Evolutionary conservation across 2,888 invertebrate genomes (phyloP), one percentile per base, ranked within the genome.

Genomic region (Eupeodes luniger): DNA sequence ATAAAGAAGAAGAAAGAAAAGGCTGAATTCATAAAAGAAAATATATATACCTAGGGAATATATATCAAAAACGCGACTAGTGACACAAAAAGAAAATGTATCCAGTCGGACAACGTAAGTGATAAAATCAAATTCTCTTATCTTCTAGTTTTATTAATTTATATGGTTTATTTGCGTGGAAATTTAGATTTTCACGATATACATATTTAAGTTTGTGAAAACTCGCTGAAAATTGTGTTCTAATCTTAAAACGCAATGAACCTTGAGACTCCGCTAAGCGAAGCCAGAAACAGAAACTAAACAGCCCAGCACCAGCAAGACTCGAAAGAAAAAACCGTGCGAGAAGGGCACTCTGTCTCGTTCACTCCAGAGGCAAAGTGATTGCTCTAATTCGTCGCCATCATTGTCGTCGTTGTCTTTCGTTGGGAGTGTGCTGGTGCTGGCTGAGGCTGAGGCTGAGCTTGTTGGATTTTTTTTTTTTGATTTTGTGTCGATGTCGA

Each of bases 21-120:
- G 86, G 89, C 84, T 87, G 81, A 70, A 75, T 62, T 51, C 62
- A 75, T 75, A 91, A 91, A 90, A 92, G 93, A 93, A 92, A 93
- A 93, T 88, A 90, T 90, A 89, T 90, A 70, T 70, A 70, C 40
- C 70, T 70, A 90, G 89, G 89, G 86, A 90, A 90, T 66, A 55
- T 53, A 69, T 70, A 70, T 70, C 70, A 91, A 85, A 90, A 90
- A 83, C 83, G 84, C 82, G 78, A 81, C 84, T 89, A 82, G 81
- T 86, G 88, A 90, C 88, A 91, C 90, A 90, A 79, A 89, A 89
- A 83, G 91, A 94, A 93, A 93, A 96, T 96, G 96, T 95, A 95
- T 94, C 95, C 95, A 92, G 95, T 95, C 93, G 95, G 95, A 93
- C 95, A 95, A 94, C 95, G 95, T 95, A 94, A 95, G 95, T 95